Evolutionary conservation across 2,797 vertebrate species (phyloP).

Genomic region (Sternarchorhynchus goeldii): DNA sequence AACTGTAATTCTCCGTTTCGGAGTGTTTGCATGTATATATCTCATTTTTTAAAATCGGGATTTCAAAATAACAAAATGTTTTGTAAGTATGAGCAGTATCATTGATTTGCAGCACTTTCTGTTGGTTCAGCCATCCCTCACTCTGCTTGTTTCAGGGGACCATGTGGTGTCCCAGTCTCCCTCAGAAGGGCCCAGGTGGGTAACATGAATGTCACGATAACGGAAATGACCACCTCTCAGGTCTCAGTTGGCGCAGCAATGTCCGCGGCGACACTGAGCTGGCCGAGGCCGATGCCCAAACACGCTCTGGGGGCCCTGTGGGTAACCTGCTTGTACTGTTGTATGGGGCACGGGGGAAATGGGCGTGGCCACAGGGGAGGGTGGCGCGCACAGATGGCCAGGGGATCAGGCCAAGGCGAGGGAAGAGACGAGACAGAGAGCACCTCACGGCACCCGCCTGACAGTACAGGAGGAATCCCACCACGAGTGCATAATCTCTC

Average conservation of each 20-base stretch:
- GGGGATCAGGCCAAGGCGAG: conserved; percentile 66
- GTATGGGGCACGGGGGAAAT: conserved; percentile 62
- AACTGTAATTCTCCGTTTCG: too few relatives aligned
- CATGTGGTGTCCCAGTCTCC: conserved; percentile 37
- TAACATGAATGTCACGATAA: conserved; percentile 52
- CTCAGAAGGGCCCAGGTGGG: conserved; percentile 37
- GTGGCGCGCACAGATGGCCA: conserved; percentile 73
- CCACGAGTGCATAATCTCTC: conserved; percentile 61
- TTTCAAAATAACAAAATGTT: too few relatives aligned
- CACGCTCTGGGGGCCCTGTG: conserved; percentile 52
- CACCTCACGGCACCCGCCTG: conserved; percentile 68
- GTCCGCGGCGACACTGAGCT: conserved; percentile 63
- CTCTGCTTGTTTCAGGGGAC: conserved; percentile 31
- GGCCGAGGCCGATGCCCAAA: conserved; percentile 18
- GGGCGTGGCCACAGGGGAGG: conserved; percentile 62
- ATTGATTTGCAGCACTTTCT: background rate
- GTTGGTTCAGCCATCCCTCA: conserved; percentile 11
- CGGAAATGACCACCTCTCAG: conserved; percentile 56
- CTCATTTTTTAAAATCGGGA: too few relatives aligned
- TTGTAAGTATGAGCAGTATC: too few relatives aligned
- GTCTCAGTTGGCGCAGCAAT: conserved; percentile 46
- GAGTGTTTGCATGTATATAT: too few relatives aligned
- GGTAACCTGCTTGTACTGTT: conserved; percentile 63
- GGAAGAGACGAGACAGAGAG: conserved; percentile 66
- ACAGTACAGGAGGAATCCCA: conserved; percentile 69